Percentiles rank a stretch among this genome's conserved stretches.
Conservation (phyloP, 1,140 invertebrate genomes). For the Caenorhabditis inopinata region DNA sequence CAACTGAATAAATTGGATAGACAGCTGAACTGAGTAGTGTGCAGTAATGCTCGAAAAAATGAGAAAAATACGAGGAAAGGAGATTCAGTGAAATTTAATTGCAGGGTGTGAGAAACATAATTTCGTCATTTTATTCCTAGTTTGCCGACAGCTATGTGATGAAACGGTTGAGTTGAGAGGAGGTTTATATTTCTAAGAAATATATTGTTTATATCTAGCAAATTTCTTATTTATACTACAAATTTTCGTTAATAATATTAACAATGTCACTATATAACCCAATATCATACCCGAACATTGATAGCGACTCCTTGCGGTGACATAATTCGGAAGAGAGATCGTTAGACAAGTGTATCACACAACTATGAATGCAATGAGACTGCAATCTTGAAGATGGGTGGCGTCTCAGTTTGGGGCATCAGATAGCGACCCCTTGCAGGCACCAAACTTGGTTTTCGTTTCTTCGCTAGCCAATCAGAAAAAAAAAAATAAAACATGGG, state of each 20-base stretch:
- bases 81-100: neutral
- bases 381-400: slow-evolving; percentile 5
- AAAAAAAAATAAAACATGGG: too few relatives aligned
- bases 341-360: neutral
- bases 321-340: neutral
- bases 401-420: neutral
- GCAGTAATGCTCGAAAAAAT: neutral
- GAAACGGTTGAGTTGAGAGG: too few relatives aligned
- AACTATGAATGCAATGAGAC: neutral
- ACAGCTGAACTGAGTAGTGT: slow-evolving; percentile 3
- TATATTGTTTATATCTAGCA: too few relatives aligned
- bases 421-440: slow-evolving; percentile 6
- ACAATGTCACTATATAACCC: neutral
- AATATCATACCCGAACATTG: slow-evolving; percentile 27
- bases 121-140: neutral
- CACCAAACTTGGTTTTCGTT: slow-evolving; percentile 1
- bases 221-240: too few relatives aligned
- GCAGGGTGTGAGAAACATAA: slow-evolving; percentile 5
- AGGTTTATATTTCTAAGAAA: too few relatives aligned
- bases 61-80: neutral
- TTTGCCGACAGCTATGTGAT: neutral
- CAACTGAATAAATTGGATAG: slow-evolving; percentile 3
- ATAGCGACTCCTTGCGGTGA: slow-evolving; percentile 26
- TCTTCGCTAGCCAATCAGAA: too few relatives aligned
- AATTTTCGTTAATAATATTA: too few relatives aligned